A percentile compares a stretch with the other conserved stretches of the same genome.
phyloP scores from a whole-genome alignment of 2,797 vertebrate species.

The Sebastes elongatus region DNA sequence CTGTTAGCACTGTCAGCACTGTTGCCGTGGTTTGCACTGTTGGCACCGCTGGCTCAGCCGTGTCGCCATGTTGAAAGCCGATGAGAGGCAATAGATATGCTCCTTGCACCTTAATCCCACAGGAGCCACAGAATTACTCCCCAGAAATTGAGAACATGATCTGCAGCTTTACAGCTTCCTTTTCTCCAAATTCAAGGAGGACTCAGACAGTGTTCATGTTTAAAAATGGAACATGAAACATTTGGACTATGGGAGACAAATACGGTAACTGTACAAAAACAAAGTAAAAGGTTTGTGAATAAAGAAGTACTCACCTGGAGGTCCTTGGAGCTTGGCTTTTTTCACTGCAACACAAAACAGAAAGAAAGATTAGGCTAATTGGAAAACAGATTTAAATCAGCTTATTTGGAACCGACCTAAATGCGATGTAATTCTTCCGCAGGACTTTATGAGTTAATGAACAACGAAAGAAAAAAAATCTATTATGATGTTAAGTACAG shows the following conservation, averaged over 20 bases:
- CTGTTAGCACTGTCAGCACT: background rate
- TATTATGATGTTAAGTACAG: background rate
- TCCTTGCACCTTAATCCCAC: background rate
- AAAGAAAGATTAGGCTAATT: conserved; percentile 1
- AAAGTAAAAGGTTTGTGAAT: background rate
- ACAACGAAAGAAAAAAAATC: background rate
- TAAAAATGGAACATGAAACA: background rate
- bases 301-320: conserved; percentile 69
- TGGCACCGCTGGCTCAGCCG: background rate
- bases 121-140: background rate
- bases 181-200: background rate
- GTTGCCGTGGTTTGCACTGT: background rate
- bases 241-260: background rate
- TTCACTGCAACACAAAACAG: conserved; percentile 78
- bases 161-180: background rate
- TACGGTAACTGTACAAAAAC: background rate
- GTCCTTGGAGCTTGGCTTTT: conserved; percentile 84
- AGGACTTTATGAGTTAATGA: too few species aligned
- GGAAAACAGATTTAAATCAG: background rate
- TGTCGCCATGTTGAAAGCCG: background rate
- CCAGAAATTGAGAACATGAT: background rate
- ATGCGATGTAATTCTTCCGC: background rate
- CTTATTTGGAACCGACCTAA: background rate
- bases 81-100: background rate
- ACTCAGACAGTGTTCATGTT: background rate